Conservation (phyloP, 2,888 invertebrate species). For the Xestia ashworthii region DNA sequence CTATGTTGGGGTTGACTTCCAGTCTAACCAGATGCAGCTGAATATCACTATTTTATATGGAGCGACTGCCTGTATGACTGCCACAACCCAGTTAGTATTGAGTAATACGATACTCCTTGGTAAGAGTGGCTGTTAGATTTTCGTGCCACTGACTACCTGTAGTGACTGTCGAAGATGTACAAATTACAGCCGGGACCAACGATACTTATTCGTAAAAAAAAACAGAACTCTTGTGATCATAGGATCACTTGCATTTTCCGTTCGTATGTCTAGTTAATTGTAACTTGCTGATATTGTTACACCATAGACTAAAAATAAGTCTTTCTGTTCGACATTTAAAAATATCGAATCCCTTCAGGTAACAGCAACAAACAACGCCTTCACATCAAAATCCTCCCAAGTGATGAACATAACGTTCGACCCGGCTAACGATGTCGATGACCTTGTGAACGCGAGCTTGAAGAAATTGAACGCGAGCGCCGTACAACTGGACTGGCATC, state of each 20-base stretch:
- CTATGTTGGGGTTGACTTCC: too few relatives aligned
- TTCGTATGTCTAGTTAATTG: neutral
- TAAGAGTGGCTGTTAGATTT: too few relatives aligned
- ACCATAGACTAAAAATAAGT: neutral
- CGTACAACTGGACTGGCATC: conserved; percentile 92
- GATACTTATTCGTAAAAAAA: neutral
- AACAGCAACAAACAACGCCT: conserved; percentile 92
- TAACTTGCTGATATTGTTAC: conserved; percentile 3
- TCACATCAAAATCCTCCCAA: conserved; percentile 91
- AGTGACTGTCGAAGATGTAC: too few relatives aligned
- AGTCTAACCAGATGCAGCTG: too few relatives aligned
- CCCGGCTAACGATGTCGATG: conserved; percentile 91
- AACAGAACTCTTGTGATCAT: neutral
- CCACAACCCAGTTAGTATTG: too few relatives aligned
- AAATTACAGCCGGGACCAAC: too few relatives aligned
- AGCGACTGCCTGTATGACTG: too few relatives aligned
- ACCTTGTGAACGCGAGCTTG: conserved; percentile 90
- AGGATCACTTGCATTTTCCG: neutral
- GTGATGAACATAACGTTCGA: conserved; percentile 91
- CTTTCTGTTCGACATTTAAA: neutral
- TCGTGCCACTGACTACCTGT: too few relatives aligned
- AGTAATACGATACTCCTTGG: too few relatives aligned
- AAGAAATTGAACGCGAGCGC: conserved; percentile 86
- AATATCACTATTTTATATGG: too few relatives aligned
- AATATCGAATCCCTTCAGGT: conserved; percentile 83